Evolutionary conservation across 1,140 invertebrate genomes (phyloP), one percentile per base, ranked within the genome.

Genomic region (Pachypsylla venusta): DNA sequence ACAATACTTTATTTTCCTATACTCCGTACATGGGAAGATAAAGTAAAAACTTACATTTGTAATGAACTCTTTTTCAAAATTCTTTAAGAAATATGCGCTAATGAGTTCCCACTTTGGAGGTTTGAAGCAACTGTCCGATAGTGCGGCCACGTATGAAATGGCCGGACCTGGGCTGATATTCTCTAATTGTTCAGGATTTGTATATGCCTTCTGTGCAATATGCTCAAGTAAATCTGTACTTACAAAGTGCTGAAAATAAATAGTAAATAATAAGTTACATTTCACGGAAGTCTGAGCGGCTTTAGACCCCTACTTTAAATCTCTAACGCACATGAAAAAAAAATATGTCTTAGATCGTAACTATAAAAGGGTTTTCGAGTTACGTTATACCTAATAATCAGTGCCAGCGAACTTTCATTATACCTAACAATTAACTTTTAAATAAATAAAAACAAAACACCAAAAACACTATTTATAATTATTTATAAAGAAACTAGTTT

Each of bases 61-160:
- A 3, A 5, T 48, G 42, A 48, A 48, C 7, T n/a, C 22, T n/a
- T 48, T 48, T 22, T 48, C 42, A 48, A 48, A 48, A 22, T 48
- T 48, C 16, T 48, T n/a, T 19, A 48, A 22, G 16, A 48, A 19
- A 19, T 48, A 48, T n/a, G 42, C n/a, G n/a, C 22, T n/a, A 3
- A 48, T 48, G 4, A 48, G 5, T n/a, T 48, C 42, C 42, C 42
- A 48, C 16, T 48, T n/a, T 48, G 42, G 42, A n/a, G 42, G 42
- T 22, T 48, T 48, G 42, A 19, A 48, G n/a, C 22, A 7, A 3
- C 42, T n/a, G 22, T 48, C 42, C 16, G 42, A 48, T 19, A 48
- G 42, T 7, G 42, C 4, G 7, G 42, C 42, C 16, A 48, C 16
- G n/a, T 5, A 48, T n/a, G 42, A 10, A n/a, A 48, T 48, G 22